Conservation (phyloP, 2,113 vertebrate species). For the Pterocles orientalis region DNA sequence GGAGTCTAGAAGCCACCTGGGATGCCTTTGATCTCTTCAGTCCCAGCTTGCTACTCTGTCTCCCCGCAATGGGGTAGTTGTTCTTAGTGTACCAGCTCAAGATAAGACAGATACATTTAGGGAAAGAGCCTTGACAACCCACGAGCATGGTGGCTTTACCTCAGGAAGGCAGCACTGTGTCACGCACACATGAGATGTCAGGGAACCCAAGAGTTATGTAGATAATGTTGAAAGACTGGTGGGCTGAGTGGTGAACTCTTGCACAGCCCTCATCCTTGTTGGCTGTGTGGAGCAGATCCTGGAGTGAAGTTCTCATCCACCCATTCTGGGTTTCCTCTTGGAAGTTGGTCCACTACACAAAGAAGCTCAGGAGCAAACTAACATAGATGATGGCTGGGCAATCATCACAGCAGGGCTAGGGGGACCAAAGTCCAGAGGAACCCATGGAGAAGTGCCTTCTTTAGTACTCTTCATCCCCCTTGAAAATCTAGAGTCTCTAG, state of each 20-base stretch:
- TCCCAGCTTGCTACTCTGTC: neutral
- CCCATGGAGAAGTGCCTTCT: neutral
- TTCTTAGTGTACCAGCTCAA: neutral
- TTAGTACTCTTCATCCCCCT: neutral
- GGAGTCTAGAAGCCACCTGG: neutral
- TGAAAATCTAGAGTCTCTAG: neutral
- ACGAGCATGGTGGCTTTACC: neutral
- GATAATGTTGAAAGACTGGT: neutral
- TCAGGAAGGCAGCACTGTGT: neutral
- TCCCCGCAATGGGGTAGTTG: neutral
- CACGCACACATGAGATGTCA: neutral
- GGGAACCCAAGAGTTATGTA: rapidly evolving
- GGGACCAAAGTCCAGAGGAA: neutral
- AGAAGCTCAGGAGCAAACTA: neutral
- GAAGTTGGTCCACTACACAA: neutral
- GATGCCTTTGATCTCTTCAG: neutral
- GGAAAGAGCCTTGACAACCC: neutral
- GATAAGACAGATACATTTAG: neutral
- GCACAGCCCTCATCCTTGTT: neutral
- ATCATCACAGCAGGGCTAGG: neutral
- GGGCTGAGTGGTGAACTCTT: neutral
- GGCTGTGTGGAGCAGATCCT: neutral
- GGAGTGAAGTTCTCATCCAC: neutral
- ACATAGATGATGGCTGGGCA: neutral
- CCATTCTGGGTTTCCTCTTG: neutral